phyloP scores from a whole-genome alignment of 2,113 vertebrate genomes.

The Indicator maculatus region DNA sequence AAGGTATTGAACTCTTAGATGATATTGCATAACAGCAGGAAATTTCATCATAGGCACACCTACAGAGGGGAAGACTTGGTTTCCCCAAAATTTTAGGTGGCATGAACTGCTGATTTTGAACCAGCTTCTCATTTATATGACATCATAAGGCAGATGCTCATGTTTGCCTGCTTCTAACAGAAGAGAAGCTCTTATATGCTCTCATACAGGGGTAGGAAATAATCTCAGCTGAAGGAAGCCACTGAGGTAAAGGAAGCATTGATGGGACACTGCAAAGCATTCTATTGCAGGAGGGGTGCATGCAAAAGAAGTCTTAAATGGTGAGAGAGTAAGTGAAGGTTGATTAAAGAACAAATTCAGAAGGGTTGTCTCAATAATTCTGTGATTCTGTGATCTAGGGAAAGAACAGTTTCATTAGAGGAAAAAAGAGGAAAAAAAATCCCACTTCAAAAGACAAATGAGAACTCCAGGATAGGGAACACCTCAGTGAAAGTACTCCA shows the following conservation, averaged over 20 bases:
- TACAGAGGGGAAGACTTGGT: background rate
- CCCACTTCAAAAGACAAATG: background rate
- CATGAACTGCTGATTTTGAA: background rate
- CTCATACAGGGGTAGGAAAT: background rate
- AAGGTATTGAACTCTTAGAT: background rate
- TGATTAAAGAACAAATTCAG: background rate
- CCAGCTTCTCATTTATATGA: background rate
- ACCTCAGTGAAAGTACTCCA: background rate
- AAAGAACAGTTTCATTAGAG: background rate
- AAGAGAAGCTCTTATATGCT: background rate
- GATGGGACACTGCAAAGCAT: background rate
- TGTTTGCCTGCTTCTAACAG: background rate
- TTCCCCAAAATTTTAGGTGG: background rate
- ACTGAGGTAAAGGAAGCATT: background rate
- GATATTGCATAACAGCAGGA: background rate
- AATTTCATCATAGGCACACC: background rate
- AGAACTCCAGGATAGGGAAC: background rate
- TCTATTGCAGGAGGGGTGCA: background rate
- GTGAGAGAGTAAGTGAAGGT: background rate
- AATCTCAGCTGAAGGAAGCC: background rate
- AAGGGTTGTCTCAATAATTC: background rate
- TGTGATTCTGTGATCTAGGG: background rate
- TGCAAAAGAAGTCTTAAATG: background rate
- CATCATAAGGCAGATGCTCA: rapidly evolving
- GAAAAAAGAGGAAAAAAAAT: background rate